Evolutionary conservation across 2,113 vertebrate species (phyloP), one percentile per base, ranked within the genome.

Genomic region (Butastur rufipennis): DNA sequence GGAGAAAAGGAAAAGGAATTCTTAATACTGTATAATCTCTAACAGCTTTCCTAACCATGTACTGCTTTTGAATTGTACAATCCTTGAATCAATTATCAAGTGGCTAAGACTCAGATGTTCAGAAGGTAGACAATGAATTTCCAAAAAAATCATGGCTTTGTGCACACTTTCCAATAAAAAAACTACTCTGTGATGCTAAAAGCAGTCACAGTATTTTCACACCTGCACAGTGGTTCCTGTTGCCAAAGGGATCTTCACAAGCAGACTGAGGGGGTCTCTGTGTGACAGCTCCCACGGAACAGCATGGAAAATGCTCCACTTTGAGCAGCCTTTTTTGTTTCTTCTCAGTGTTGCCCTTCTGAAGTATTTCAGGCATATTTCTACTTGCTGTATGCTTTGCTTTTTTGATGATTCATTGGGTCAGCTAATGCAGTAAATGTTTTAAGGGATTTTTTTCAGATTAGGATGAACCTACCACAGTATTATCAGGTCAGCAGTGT

Each of bases 401-500:
- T 84, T 86, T 93, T 84, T 29, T 73, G 68, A 63, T 67, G 75
- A 93, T 88, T 95, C 90, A 88, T 13, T 81, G 66, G 38, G 65
- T 88, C 89, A 91, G 80, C 42, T 88, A 75, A 77, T 23, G 66
- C 83, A 84, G 45, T 61, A 86, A 81, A 90, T n/a, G 32, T 94
- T 92, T 58, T n/a, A 72, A 23, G 55, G 77, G 61, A 55, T 73
- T 59, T 92, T 94, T 84, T 95, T 65, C 70, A 94, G 58, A 79
- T 95, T 66, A 88, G 58, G 32, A 70, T 91, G 63, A 93, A 81
- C 56, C 56, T 79, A 77, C 52, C 67, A 32, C 36, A 75, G 65
- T 56, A 81, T 62, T 79, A 87, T 26, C 73, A 89, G 83, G 73
- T 94, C 95, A 97, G 80, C 88, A 93, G 89, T 93, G 89, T 93